These are phyloP conservation scores for Oscheius myriophilus DNA, from an alignment of 2,888 invertebrate genomes.

Conservation along the genomic window DNA sequence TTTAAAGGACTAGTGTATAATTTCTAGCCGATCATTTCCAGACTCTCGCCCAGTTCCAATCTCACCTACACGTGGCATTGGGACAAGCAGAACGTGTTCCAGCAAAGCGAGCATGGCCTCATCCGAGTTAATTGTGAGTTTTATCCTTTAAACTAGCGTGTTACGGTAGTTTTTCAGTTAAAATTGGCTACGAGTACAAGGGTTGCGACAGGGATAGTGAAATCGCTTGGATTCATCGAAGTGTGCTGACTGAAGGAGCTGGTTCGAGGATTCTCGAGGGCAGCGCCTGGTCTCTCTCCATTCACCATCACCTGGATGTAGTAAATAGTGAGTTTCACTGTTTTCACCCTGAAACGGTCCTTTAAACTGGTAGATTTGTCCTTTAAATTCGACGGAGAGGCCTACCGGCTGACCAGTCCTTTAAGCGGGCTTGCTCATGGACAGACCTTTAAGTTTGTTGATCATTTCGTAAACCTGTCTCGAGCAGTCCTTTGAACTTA, in stretches of 20 bases:
- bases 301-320: conserved; percentile 98
- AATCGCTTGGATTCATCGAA: conserved; percentile 92
- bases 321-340: conserved; percentile 81
- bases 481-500: too few species aligned
- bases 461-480: too few species aligned
- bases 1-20: background rate
- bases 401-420: too few species aligned
- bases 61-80: conserved; percentile 94
- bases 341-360: background rate
- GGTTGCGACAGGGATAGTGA: conserved; percentile 84
- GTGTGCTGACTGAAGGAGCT: conserved; percentile 79
- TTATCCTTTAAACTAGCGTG: background rate
- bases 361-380: too few species aligned
- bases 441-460: too few species aligned
- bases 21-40: background rate
- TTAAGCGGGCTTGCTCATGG: too few species aligned
- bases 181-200: conserved; percentile 86
- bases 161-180: too few species aligned
- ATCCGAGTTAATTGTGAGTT: conserved; percentile 88
- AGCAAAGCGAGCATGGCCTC: conserved; percentile 96
- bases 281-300: conserved; percentile 91
- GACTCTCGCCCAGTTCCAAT: conserved; percentile 73
- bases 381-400: too few species aligned
- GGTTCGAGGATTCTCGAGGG: conserved; percentile 41
- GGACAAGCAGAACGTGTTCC: conserved; percentile 96